Conservation (phyloP, 2,888 invertebrate species). For the Allygus modestus region DNA sequence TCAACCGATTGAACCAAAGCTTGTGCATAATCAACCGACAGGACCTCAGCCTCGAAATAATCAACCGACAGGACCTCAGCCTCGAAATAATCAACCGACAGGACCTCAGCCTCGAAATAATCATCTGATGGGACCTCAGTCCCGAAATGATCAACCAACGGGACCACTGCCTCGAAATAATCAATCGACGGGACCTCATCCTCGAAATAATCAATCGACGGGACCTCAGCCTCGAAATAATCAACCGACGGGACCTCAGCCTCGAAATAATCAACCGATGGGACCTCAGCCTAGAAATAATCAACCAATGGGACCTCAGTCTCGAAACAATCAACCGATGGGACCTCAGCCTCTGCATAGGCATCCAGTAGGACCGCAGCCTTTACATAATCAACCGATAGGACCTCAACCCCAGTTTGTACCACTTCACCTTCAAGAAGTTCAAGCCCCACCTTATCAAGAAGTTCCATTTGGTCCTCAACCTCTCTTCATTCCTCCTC, state of each 20-base stretch:
- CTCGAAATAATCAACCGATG: not conserved
- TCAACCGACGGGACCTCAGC: not conserved
- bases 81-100: too few relatives aligned
- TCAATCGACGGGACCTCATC: not conserved
- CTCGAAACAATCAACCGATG: not conserved
- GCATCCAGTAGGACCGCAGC: not conserved
- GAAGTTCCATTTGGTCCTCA: conserved; percentile 36
- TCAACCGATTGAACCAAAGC: not conserved
- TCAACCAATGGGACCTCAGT: not conserved
- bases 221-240: not conserved
- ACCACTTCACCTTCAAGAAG: not conserved
- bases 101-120: too few relatives aligned
- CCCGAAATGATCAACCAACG: too few relatives aligned
- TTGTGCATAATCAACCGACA: too few relatives aligned
- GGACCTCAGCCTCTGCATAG: not conserved
- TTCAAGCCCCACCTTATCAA: not conserved
- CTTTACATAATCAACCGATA: not conserved
- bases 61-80: too few relatives aligned
- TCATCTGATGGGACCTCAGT: too few relatives aligned
- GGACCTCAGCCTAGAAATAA: not conserved
- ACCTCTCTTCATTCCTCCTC: not conserved
- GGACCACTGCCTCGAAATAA: too few relatives aligned
- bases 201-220: not conserved
- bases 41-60: too few relatives aligned
- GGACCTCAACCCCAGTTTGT: not conserved